Conservation (phyloP, 2,113 vertebrate genomes). For the Struthio camelus region DNA sequence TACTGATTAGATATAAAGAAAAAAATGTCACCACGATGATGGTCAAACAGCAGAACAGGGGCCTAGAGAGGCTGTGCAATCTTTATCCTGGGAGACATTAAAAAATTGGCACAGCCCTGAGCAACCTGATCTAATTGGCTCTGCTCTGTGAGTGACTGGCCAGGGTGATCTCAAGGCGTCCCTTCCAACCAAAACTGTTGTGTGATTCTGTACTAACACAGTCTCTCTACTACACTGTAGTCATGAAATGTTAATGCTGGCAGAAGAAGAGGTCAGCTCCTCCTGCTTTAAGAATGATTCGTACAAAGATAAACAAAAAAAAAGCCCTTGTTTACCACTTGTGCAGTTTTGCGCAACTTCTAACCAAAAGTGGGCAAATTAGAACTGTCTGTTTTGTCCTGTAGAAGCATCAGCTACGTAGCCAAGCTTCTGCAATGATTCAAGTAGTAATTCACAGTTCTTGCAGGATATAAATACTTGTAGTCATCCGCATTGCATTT, state of each 20-base stretch:
- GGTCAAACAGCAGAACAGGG: background rate
- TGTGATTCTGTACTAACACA: slow-evolving; percentile 7
- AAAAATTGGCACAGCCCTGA: background rate
- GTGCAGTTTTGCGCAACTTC: background rate
- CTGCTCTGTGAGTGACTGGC: slow-evolving; percentile 19
- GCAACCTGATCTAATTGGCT: background rate
- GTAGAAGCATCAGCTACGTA: background rate
- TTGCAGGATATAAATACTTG: background rate
- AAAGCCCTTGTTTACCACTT: background rate
- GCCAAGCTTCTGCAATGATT: background rate
- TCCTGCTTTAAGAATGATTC: background rate
- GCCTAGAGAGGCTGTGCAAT: background rate
- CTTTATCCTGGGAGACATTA: background rate
- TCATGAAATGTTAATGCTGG: slow-evolving; percentile 35
- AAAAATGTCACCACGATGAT: background rate
- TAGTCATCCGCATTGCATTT: background rate
- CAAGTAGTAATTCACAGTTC: background rate
- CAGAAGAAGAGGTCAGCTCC: slow-evolving; percentile 13
- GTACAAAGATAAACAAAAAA: background rate
- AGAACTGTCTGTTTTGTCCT: background rate
- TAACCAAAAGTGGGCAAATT: background rate
- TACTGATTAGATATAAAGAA: background rate
- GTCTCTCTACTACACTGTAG: background rate
- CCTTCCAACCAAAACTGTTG: slow-evolving; percentile 22
- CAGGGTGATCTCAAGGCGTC: slow-evolving; percentile 30